Evolutionary conservation across 1,140 invertebrate species (phyloP), one percentile per base, ranked within the genome.

Genomic region (Drosophila nasuta): DNA sequence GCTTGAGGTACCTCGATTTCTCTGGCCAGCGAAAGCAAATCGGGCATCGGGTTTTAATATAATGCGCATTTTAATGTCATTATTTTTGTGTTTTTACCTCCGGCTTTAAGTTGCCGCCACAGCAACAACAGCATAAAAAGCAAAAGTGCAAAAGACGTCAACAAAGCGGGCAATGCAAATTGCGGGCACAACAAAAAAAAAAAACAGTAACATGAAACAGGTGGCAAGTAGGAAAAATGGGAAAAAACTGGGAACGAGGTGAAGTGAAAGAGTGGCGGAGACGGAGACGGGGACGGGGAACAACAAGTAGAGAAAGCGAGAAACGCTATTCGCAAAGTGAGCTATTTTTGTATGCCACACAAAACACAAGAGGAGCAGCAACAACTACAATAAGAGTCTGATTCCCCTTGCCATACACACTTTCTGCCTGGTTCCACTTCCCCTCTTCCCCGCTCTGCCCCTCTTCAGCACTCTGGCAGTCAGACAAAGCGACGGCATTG

Each of bases 401-500:
- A 13, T 43, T 13, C 1, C 17, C 2, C 13, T 11, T 45, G 7
- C 30, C 17, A 11, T 33, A 28, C 28, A 4, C 20, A 25, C 20
- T 25, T 41, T 15, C 11, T 52, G 6, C 49, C 3, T 49, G 48
- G 5, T 49, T 7, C 48, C 20, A 17, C 15, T 49, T 20, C 20
- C 8, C 35, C 11, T 30, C 10, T 3, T 25, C 5, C 25, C 15
- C 6, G 4, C 2, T 5, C 1, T 1, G 11, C 7, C 52, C 52
- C 6, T 25, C 43, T 30, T 35, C 33, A n/a, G 51, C 41, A 43
- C 62, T 57, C 75, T 70, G 48, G 57, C 74, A 76, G 77, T 65
- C 77, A 79, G 85, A 88, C 83, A 88, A 88, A 88, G 81, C 85
- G 82, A 83, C 70, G 76, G 85, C 74, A 88, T 83, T 89, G 83